Percentiles rank a stretch among this genome's conserved stretches.
Conservation (phyloP, 2,113 vertebrate species). For the Passer domesticus region DNA sequence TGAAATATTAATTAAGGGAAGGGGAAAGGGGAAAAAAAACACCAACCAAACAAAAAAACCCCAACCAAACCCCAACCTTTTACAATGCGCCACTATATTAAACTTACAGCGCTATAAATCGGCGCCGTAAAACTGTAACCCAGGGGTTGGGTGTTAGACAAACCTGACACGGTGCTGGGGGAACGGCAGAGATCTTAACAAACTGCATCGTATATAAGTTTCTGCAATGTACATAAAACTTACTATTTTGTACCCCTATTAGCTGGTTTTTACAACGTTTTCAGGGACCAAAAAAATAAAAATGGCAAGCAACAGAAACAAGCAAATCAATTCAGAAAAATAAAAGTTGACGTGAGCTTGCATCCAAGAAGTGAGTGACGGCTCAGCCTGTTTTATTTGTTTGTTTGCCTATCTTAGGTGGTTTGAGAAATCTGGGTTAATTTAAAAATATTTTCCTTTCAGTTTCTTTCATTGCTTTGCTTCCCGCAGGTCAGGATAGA, state of each 20-base stretch:
- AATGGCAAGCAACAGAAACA: constrained; percentile 7
- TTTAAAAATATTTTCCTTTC: neutral
- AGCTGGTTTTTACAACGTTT: constrained; percentile 35
- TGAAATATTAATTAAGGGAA: constrained; percentile 30
- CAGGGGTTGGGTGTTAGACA: constrained; percentile 10
- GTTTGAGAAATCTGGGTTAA: neutral
- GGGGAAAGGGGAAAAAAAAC: neutral
- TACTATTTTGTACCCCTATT: constrained; percentile 8
- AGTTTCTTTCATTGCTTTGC: neutral
- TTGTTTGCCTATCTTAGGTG: neutral
- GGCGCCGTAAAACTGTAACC: constrained; percentile 41
- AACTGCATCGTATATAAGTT: constrained; percentile 22
- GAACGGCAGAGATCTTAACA: constrained; percentile 16
- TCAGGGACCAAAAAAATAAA: constrained; percentile 32
- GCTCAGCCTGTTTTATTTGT: neutral
- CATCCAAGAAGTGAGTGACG: neutral
- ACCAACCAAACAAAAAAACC: too few relatives aligned
- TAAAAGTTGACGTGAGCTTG: constrained; percentile 41
- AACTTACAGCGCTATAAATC: constrained; percentile 51
- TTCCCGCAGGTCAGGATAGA: neutral
- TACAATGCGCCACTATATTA: constrained; percentile 42
- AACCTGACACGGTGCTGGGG: neutral
- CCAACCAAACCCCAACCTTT: neutral
- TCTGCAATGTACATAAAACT: constrained; percentile 49
- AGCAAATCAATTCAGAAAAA: constrained; percentile 50